Evolutionary conservation across 2,113 vertebrate genomes (phyloP), one percentile per base, ranked within the genome.

Genomic region (Brevimyrus niger): DNA sequence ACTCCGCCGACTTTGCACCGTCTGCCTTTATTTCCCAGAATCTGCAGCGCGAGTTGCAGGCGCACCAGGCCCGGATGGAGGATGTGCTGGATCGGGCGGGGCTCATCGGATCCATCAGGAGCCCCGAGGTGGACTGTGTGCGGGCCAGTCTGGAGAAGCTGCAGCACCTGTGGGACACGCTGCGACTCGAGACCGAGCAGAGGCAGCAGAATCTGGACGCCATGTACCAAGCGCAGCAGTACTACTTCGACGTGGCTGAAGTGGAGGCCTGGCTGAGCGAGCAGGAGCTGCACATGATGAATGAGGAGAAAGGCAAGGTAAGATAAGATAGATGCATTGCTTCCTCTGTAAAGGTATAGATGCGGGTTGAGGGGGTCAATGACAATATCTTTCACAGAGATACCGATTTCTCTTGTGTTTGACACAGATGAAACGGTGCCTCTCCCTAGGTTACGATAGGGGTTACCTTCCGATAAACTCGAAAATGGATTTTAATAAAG

Each of bases 201-300:
- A 92, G 97, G 89, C 98, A 99, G 95, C 96, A 97, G 90, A 87
- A 92, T 0, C 94, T 98, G 92, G 97, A 97, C 0, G 96, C 96
- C 92, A 97, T 97, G 96, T 98, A 97, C 95, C 98, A 97, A 91
- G 96, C 97, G 88, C 97, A 99, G 92, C 98, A 98, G 92, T 98
- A 97, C 92, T 98, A 97, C 95, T 98, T 97, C 0, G 98, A 98
- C 65, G 96, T 96, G 21, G 96, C 96, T 0, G 98, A 99, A 92
- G 98, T 98, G 92, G 97, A 99, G 93, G 94, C 97, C 46, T 98
- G 98, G 98, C 95, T 99, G 86, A 97, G 97, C 0, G 98, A 99
- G 92, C 98, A 99, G 89, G 98, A 99, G 93, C 96, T 99, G 91
- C 96, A 98, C 90, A 95, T 98, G 97, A 97, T 98, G 98, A 98